Conservation (phyloP, 2,797 vertebrate genomes). For the Dicrostonyx torquatus region DNA sequence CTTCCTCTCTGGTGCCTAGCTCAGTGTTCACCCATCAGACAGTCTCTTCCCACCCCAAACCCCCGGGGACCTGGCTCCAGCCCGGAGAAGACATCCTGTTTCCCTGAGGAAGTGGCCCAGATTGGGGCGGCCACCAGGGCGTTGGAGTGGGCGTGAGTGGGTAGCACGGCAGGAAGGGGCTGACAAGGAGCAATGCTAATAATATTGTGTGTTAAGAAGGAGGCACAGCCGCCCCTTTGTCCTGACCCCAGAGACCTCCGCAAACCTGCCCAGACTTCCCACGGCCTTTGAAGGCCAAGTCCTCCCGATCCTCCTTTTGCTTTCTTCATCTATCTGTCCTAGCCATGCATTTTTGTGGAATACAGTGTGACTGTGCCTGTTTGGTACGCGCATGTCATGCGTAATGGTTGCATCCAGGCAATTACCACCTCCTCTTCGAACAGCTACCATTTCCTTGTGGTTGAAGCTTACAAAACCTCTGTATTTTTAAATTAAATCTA, state of each 20-base stretch:
- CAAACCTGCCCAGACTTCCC: neutral
- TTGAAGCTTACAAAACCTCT: neutral
- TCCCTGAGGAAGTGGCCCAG: conserved; percentile 62
- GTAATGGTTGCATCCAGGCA: neutral
- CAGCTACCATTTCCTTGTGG: neutral
- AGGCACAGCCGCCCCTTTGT: neutral
- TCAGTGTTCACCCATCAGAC: conserved; percentile 80
- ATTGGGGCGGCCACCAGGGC: conserved; percentile 22
- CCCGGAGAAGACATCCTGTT: conserved; percentile 70
- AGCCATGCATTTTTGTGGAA: neutral
- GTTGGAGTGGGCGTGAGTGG: neutral
- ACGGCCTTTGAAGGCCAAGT: neutral
- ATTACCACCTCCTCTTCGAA: neutral
- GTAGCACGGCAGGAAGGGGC: conserved; percentile 38
- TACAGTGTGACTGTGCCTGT: neutral
- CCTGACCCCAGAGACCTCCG: neutral
- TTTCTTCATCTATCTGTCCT: neutral
- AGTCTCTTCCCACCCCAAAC: conserved; percentile 77
- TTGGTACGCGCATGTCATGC: too few species aligned
- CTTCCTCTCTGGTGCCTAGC: conserved; percentile 85
- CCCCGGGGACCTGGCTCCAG: conserved; percentile 55
- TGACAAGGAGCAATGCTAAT: neutral
- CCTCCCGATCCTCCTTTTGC: neutral
- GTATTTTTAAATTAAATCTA: neutral
- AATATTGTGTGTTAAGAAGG: neutral